Conservation (phyloP, 2,888 invertebrate genomes). For the Macrosiphum euphorbiae region DNA sequence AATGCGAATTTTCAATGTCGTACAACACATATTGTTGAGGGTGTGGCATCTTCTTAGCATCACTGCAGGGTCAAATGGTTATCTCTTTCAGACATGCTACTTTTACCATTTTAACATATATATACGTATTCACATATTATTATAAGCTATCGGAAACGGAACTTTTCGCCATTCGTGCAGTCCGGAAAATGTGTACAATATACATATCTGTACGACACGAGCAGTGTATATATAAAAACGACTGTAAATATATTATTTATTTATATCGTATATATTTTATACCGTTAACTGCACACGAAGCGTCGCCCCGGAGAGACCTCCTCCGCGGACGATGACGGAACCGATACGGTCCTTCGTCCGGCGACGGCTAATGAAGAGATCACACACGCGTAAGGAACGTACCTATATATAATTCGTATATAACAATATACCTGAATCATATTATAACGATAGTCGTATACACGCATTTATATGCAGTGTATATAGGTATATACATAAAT, state of each 20-base stretch:
- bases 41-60: background rate
- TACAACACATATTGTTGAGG: background rate
- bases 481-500: background rate
- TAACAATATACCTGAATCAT: background rate
- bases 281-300: conserved; percentile 18
- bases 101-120: background rate
- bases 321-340: conserved; percentile 37
- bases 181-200: background rate
- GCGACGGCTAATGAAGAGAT: conserved; percentile 56
- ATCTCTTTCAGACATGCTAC: background rate
- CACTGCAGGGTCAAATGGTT: background rate
- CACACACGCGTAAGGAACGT: conserved; percentile 39
- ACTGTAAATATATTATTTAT: background rate
- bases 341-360: conserved; percentile 33
- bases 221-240: background rate
- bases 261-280: background rate
- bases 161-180: background rate
- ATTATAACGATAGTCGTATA: background rate
- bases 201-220: background rate
- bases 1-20: background rate
- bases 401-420: background rate
- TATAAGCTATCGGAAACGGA: background rate
- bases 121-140: background rate
- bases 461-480: background rate
- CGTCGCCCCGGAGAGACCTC: conserved; percentile 11